phyloP scores from a whole-genome alignment of 2,888 invertebrate genomes.

The Leptarthrus brevirostris region DNA sequence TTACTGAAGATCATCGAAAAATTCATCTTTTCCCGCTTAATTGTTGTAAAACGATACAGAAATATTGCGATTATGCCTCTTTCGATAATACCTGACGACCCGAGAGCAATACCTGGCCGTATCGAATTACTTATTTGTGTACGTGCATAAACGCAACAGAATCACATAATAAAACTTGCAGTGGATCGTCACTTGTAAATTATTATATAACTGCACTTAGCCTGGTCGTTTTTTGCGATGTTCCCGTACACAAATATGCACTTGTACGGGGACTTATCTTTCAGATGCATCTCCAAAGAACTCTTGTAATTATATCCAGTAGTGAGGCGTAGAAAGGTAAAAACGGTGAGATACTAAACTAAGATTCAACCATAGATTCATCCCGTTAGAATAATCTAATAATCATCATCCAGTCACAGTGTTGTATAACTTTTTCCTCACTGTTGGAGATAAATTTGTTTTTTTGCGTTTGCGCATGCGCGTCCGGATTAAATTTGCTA shows the following conservation, averaged over 20 bases:
- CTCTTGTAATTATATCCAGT: conserved; percentile 22
- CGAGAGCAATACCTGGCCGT: conserved; percentile 23
- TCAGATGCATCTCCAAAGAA: conserved; percentile 2
- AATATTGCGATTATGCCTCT: not conserved
- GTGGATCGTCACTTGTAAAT: conserved; percentile 4
- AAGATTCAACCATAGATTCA: conserved; percentile 18
- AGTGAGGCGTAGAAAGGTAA: conserved; percentile 17
- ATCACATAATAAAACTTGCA: conserved; percentile 10
- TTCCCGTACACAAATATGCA: conserved; percentile 26
- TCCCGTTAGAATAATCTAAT: conserved; percentile 39
- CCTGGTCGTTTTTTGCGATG: conserved; percentile 32
- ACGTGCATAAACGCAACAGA: conserved; percentile 24
- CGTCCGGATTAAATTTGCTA: not conserved
- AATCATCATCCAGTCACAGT: conserved; percentile 27
- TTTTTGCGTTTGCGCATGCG: not conserved
- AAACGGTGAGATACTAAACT: conserved; percentile 5
- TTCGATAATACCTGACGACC: not conserved
- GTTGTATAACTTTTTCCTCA: conserved; percentile 10
- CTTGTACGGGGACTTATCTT: conserved; percentile 14
- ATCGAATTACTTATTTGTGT: conserved; percentile 20
- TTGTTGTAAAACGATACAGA: conserved; percentile 26
- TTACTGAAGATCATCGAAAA: conserved; percentile 37
- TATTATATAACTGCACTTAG: conserved; percentile 37
- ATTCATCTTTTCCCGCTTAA: conserved; percentile 20
- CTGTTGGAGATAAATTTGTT: conserved; percentile 13